A percentile compares a stretch with the other conserved stretches of the same genome.
phyloP scores from a whole-genome alignment of 1,140 invertebrate genomes.

The Aplysia californica region DNA sequence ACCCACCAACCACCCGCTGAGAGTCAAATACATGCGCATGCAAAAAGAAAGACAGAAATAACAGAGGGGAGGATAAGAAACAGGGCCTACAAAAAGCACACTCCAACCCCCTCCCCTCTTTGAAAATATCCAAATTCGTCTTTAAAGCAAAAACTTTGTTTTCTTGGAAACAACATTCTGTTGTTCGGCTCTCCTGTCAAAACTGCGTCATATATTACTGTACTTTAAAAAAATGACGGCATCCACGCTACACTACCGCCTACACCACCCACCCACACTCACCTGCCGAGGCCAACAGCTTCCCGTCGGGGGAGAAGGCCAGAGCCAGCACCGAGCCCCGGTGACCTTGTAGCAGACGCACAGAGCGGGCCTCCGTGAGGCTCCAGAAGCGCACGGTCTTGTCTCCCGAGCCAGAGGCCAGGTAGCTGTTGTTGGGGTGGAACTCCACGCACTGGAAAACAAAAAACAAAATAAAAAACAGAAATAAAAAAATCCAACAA shows the following conservation, averaged over 20 bases:
- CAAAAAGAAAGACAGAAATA: too few species aligned
- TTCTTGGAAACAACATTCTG: too few species aligned
- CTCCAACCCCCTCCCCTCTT: background rate
- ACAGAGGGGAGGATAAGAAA: too few species aligned
- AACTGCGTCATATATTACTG: too few species aligned
- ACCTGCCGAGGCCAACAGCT: constrained; percentile 75
- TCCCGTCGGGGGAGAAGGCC: constrained; percentile 79
- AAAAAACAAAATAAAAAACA: constrained; percentile 11
- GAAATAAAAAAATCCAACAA: too few species aligned
- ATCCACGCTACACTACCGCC: too few species aligned
- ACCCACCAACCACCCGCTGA: background rate
- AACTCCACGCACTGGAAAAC: constrained; percentile 86
- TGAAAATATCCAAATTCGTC: too few species aligned
- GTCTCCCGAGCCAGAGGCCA: constrained; percentile 96
- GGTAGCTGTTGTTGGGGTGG: constrained; percentile 97
- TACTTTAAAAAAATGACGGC: too few species aligned
- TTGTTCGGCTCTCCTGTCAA: too few species aligned
- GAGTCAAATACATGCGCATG: background rate
- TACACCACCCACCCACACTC: too few species aligned
- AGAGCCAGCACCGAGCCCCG: constrained; percentile 74
- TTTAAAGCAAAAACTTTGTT: too few species aligned
- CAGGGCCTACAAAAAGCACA: background rate
- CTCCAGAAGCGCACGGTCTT: constrained; percentile 95
- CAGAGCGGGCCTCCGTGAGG: constrained; percentile 71
- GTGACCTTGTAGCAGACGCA: constrained; percentile 69